phyloP scores from a whole-genome alignment of 2,888 invertebrate species.

The Ectobius pallidus region DNA sequence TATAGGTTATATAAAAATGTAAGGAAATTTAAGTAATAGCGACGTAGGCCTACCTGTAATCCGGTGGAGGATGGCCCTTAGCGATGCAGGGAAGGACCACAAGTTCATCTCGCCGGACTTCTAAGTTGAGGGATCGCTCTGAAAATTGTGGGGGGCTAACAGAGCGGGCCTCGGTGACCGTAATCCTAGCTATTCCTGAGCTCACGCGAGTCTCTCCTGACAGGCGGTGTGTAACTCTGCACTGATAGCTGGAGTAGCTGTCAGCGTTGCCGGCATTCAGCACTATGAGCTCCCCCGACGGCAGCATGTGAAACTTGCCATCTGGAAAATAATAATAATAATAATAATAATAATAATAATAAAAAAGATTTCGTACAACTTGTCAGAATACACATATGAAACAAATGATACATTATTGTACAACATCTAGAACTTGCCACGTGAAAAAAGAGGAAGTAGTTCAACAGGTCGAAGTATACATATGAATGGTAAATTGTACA shows the following conservation, averaged over 20 bases:
- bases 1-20: too few species aligned
- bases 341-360: too few species aligned
- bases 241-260: conserved; percentile 46
- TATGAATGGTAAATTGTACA: too few species aligned
- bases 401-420: too few species aligned
- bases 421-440: too few species aligned
- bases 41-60: too few species aligned
- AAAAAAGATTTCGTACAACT: too few species aligned
- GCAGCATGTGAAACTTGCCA: conserved; percentile 49
- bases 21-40: too few species aligned
- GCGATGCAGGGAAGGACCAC: conserved; percentile 43
- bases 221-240: conserved; percentile 47
- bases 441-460: conserved; percentile 12
- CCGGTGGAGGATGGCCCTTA: conserved; percentile 41
- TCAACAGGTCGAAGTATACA: neutral
- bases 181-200: conserved; percentile 36
- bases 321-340: conserved; percentile 37
- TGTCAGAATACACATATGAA: too few species aligned
- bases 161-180: conserved; percentile 41
- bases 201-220: conserved; percentile 48
- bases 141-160: conserved; percentile 38
- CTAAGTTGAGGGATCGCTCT: conserved; percentile 39
- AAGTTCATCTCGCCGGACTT: conserved; percentile 42
- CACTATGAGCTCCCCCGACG: conserved; percentile 48
- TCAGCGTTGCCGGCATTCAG: conserved; percentile 47